phyloP scores from a whole-genome alignment of 2,797 vertebrate species.

The Helarctos malayanus region DNA sequence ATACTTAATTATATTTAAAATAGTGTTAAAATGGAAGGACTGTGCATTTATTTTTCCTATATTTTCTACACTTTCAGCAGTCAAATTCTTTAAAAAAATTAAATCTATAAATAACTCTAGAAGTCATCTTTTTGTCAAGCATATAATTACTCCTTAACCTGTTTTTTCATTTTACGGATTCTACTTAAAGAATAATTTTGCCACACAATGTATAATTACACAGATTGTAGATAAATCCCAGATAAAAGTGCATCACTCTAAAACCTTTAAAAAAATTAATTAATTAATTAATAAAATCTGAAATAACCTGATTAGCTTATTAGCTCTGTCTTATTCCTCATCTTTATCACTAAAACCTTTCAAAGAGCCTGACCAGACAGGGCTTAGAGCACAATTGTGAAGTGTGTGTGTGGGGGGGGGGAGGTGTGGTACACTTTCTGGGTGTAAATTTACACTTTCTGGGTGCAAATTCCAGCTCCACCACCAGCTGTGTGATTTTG shows the following conservation, averaged over 20 bases:
- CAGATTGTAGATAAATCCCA: background rate
- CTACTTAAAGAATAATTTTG: background rate
- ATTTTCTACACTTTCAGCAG: constrained; percentile 10
- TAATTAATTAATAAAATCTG: background rate
- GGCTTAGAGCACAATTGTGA: background rate
- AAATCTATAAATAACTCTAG: constrained; percentile 6
- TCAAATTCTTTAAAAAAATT: background rate
- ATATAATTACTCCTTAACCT: background rate
- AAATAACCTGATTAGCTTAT: background rate
- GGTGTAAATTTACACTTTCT: background rate
- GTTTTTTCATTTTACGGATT: constrained; percentile 10
- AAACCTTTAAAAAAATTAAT: background rate
- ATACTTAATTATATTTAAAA: background rate
- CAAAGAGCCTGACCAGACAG: background rate
- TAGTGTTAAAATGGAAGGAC: background rate
- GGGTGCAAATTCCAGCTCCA: background rate
- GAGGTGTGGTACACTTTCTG: background rate
- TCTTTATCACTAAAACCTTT: background rate
- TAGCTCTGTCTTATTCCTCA: background rate
- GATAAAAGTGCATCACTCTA: background rate
- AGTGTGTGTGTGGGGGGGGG: fast-evolving
- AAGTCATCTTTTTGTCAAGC: background rate
- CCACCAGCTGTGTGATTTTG: background rate
- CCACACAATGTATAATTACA: background rate
- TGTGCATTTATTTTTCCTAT: background rate